A percentile compares a stretch with the other conserved stretches of the same genome.
Conservation (phyloP, 30 jellyfish, hydroid and myxozoan species). For the Catostylus mosaicus region DNA sequence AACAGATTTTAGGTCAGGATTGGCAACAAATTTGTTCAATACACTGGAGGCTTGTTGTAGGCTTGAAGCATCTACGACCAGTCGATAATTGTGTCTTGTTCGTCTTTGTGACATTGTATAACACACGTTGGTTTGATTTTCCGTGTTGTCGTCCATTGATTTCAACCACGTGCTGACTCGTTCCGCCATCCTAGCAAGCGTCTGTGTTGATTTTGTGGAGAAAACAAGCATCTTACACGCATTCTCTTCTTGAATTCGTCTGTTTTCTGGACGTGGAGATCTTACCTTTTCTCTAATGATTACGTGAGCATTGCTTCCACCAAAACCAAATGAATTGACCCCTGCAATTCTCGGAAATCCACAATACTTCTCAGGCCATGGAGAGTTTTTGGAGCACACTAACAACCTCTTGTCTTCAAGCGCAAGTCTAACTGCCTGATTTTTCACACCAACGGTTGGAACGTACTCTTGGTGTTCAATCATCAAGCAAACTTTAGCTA, state of each 20-base stretch:
- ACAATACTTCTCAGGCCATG: slow-evolving; percentile 18
- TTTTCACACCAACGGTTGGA: slow-evolving; percentile 53
- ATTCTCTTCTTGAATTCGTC: background rate
- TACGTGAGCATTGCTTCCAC: slow-evolving; percentile 67
- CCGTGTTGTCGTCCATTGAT: background rate
- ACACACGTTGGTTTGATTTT: slow-evolving; percentile 23
- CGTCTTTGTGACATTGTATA: slow-evolving; percentile 48
- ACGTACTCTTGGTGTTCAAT: slow-evolving; percentile 32
- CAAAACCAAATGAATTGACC: slow-evolving; percentile 65
- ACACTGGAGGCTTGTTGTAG: slow-evolving; percentile 8
- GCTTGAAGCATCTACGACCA: slow-evolving; percentile 2
- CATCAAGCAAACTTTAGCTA: slow-evolving; percentile 71
- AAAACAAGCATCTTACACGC: background rate
- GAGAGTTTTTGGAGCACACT: slow-evolving; percentile 7
- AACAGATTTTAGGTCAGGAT: slow-evolving; percentile 11
- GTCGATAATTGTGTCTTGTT: slow-evolving; percentile 43
- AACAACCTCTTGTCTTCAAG: slow-evolving; percentile 30
- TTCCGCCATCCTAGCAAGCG: slow-evolving; percentile 42
- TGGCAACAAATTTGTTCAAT: slow-evolving; percentile 5
- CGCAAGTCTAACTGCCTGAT: slow-evolving; percentile 20
- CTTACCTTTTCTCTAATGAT: slow-evolving; percentile 19
- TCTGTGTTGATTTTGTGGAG: slow-evolving; percentile 36
- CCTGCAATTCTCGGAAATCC: slow-evolving; percentile 36
- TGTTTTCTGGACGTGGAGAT: background rate
- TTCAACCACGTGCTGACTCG: slow-evolving; percentile 28